Evolutionary conservation across 2,113 vertebrate species (phyloP).

Genomic region (Mystacornis crossleyi): DNA sequence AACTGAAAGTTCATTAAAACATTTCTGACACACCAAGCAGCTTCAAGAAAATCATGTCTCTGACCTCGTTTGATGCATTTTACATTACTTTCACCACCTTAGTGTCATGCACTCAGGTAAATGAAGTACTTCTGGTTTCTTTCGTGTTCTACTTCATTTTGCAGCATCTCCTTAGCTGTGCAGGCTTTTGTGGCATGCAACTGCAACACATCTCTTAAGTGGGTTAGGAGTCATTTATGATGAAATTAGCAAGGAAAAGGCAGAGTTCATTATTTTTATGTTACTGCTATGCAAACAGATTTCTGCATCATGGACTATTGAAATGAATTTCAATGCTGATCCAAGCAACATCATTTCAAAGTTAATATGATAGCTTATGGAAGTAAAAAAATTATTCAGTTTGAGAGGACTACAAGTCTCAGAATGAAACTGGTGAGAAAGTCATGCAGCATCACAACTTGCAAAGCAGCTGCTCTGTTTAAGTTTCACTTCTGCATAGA

Average conservation of each 20-base stretch:
- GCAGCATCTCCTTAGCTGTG: neutral
- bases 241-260: neutral
- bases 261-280: neutral
- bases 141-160: neutral
- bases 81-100: neutral
- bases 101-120: neutral
- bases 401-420: neutral
- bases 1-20: neutral
- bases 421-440: neutral
- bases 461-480: neutral
- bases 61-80: slow-evolving; percentile 1
- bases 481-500: neutral
- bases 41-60: neutral
- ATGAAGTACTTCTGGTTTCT: neutral
- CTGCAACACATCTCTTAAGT: neutral
- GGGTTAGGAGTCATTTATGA: neutral
- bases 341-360: neutral
- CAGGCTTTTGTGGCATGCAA: neutral
- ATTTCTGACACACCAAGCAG: neutral
- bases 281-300: neutral
- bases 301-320: neutral
- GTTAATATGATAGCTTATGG: neutral
- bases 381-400: neutral
- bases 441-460: neutral
- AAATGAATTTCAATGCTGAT: neutral